These are phyloP conservation scores for Hypsibius dujardini DNA, from an alignment of 1,140 invertebrate species.

Conservation along the genomic window DNA sequence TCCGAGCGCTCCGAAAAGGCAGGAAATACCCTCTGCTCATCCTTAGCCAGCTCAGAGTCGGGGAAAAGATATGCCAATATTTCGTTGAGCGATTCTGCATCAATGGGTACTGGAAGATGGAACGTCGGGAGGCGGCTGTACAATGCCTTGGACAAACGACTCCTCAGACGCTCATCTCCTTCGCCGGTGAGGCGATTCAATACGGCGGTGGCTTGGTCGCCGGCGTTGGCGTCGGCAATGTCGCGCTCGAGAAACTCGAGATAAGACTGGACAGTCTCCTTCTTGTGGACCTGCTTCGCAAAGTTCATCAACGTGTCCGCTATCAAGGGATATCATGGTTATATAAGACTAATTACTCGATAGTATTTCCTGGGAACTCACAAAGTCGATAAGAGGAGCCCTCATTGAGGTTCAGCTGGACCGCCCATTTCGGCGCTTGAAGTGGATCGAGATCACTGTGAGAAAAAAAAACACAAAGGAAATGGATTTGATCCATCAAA, in stretches of 20 bases:
- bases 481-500: too few species aligned
- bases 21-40: background rate
- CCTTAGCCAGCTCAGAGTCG: constrained; percentile 37
- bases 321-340: constrained; percentile 21
- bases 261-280: constrained; percentile 27
- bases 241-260: background rate
- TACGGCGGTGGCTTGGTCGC: background rate
- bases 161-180: background rate
- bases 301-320: constrained; percentile 34
- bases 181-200: background rate
- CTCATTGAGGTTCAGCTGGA: constrained; percentile 33
- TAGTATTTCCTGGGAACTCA: constrained; percentile 22
- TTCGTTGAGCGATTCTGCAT: constrained; percentile 50
- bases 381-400: constrained; percentile 33
- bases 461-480: too few species aligned
- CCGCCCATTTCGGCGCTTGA: constrained; percentile 56
- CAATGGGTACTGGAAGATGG: constrained; percentile 40
- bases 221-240: background rate
- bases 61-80: constrained; percentile 72
- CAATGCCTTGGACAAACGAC: background rate
- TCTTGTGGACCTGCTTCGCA: constrained; percentile 29
- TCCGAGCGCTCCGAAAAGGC: too few species aligned
- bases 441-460: constrained; percentile 64
- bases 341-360: constrained; percentile 16
- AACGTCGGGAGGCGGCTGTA: background rate